Conservation (phyloP, 2,113 vertebrate species). For the Odocoileus hemionus region DNA sequence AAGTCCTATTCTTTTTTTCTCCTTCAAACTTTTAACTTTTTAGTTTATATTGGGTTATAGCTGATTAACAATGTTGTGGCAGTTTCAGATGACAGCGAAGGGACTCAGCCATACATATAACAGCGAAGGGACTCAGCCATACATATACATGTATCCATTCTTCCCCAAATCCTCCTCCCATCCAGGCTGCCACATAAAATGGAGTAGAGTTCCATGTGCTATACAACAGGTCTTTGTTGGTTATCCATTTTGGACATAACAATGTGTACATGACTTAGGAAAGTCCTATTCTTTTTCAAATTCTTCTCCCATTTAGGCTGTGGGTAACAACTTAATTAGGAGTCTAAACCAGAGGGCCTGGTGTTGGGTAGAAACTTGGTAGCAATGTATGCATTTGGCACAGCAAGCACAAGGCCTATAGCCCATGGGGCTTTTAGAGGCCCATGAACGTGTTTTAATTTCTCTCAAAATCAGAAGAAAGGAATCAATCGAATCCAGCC, state of each 20-base stretch:
- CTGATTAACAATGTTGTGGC: not conserved
- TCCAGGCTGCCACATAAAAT: not conserved
- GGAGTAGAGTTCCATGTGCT: not conserved
- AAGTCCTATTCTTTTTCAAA: not conserved
- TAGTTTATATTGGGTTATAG: not conserved
- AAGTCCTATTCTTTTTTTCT: not conserved
- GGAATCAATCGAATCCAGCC: not conserved
- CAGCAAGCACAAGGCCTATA: fast-evolving
- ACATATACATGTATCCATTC: not conserved
- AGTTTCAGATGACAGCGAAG: not conserved
- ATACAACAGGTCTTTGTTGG: not conserved
- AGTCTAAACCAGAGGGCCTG: fast-evolving
- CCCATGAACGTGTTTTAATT: not conserved
- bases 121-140: no score
- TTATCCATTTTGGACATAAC: not conserved
- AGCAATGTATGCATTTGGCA: fast-evolving
- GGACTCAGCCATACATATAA: not conserved
- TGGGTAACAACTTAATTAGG: not conserved
- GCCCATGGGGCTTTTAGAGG: fast-evolving
- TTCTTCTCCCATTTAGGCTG: not conserved
- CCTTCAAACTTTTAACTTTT: not conserved
- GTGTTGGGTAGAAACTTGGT: not conserved
- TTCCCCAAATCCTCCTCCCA: not conserved
- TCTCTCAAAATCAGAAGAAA: not conserved
- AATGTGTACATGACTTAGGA: not conserved